These are phyloP conservation scores for Andricus grossulariae DNA, from an alignment of 1,140 invertebrate species.

Conservation along the genomic window DNA sequence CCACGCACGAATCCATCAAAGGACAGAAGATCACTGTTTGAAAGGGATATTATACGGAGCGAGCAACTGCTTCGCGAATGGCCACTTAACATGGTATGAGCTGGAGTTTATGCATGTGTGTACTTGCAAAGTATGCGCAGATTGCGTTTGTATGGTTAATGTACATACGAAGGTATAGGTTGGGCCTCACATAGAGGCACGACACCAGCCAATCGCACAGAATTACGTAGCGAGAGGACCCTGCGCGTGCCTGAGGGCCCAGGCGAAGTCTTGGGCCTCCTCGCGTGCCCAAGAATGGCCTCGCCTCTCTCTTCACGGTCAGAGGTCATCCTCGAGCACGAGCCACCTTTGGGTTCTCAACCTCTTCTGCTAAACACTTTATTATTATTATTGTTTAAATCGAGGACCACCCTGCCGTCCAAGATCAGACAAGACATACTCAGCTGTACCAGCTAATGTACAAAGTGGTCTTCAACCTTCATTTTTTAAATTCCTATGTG, in stretches of 20 bases:
- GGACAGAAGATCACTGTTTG: too few species aligned
- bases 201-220: conserved; percentile 61
- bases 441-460: not conserved
- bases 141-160: conserved; percentile 20
- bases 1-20: too few species aligned
- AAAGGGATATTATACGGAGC: too few species aligned
- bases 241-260: conserved; percentile 69
- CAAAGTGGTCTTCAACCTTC: too few species aligned
- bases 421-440: conserved; percentile 36
- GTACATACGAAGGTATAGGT: conserved; percentile 38
- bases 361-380: conserved; percentile 42
- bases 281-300: conserved; percentile 71
- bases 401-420: conserved; percentile 26
- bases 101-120: conserved; percentile 1
- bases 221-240: conserved; percentile 62
- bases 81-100: too few species aligned
- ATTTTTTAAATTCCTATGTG: too few species aligned
- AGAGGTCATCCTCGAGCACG: conserved; percentile 74
- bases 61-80: too few species aligned
- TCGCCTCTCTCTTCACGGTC: conserved; percentile 70
- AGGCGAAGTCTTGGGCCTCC: conserved; percentile 64
- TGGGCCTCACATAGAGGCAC: conserved; percentile 48
- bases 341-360: conserved; percentile 69
- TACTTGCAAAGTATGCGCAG: conserved; percentile 1
- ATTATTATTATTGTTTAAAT: conserved; percentile 31